Conservation (phyloP, 2,888 invertebrate genomes). For the Latrodectus hesperus region DNA sequence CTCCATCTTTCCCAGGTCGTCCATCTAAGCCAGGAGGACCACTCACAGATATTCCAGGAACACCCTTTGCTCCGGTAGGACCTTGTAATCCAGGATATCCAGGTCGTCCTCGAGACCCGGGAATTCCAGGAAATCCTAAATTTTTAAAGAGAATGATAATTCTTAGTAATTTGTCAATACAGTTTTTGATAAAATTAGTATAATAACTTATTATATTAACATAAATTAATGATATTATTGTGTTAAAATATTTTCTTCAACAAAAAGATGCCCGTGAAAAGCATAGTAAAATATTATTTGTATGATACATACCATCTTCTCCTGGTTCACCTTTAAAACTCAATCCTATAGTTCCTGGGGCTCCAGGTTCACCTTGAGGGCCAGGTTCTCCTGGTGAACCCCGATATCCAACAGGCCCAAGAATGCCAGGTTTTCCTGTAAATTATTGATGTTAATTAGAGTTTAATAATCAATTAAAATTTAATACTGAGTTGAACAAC, state of each 20-base stretch:
- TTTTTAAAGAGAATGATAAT: not conserved
- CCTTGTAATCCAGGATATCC: constrained; percentile 68
- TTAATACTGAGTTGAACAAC: no score
- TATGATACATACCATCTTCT: constrained; percentile 79
- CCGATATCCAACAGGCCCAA: constrained; percentile 66
- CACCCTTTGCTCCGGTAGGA: constrained; percentile 57
- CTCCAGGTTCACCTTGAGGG: constrained; percentile 77
- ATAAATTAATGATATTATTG: no score
- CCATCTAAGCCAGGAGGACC: constrained; percentile 70
- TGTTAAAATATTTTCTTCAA: no score
- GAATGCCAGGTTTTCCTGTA: constrained; percentile 60
- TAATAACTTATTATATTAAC: no score
- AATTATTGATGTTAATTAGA: not conserved
- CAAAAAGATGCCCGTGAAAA: not conserved
- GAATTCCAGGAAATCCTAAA: constrained; percentile 72
- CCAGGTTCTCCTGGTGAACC: constrained; percentile 64
- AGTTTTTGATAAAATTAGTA: no score
- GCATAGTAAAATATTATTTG: no score
- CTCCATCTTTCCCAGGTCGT: constrained; percentile 65
- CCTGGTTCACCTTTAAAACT: constrained; percentile 88
- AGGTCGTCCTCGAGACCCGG: constrained; percentile 74
- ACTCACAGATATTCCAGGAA: constrained; percentile 62
- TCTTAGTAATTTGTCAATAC: no score
- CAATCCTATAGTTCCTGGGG: constrained; percentile 81
- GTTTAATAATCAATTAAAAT: no score